Evolutionary conservation across 2,113 vertebrate genomes (phyloP), one percentile per base, ranked within the genome.

Genomic region (Gopherus flavomarginatus): DNA sequence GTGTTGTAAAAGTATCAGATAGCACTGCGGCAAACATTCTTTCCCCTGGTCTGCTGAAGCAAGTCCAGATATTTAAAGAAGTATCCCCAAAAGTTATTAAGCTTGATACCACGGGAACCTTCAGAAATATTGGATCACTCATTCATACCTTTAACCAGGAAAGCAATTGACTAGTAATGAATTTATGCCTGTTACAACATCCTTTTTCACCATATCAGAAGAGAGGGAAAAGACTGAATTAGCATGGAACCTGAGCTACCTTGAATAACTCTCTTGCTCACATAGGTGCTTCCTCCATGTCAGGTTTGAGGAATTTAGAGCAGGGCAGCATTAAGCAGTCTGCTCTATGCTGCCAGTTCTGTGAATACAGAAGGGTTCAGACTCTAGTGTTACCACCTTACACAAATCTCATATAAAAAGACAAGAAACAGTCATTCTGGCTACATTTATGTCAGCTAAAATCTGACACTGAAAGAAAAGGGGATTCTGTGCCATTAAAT

Each of bases 401-500:
- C 0, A 16, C 14, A 2, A 3, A 38, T 52, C 11, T 4, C 47
- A 78, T 24, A 47, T 59, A 11, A 54, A 29, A n/a, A 22, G 11
- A 47, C 62, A 80, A 59, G 21, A 83, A 4, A 27, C 12, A 8
- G 50, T 16, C 50, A 52, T 17, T 52, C 50, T 17, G 17, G 50
- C 50, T 35, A 44, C 17, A 0, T 12, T 22, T 21, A 42, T 44
- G 53, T 57, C 38, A 16, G 16, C 50, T 56, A 47, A 56, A 2
- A 1, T 13, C 83, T 19, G 2, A 11, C 65, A 38, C 77, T 3
- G 27, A 14, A 69, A 8, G 50, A 11, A 38, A 80, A 47, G 14
- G 57, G 29, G 9, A 10, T 27, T 2, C 0, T 0, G 10, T 0
- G 29, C 29, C 86, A 89, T 65, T 22, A 7, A 4, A 50, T 2